Evolutionary conservation across 2,888 invertebrate species (phyloP), one percentile per base, ranked within the genome.

Genomic region (Epiblema foenella): DNA sequence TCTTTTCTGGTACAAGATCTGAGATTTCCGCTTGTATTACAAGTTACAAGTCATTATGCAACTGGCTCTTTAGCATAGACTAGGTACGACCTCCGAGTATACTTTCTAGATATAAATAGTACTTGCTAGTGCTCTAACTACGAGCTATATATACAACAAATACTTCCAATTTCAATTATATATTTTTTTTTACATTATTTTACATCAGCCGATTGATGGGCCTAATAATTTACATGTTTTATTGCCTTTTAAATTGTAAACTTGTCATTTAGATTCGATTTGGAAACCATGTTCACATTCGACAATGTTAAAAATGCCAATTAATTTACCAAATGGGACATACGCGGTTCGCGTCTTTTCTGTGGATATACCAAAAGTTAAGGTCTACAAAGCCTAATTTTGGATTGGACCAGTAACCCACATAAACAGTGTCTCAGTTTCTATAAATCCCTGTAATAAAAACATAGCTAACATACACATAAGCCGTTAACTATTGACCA

Each of bases 51-150:
- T 15, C 15, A 42, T 42, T 42, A 42, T 46, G n/a, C 46, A 46
- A 46, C 46, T 12, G 7, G n/a, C n/a, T 51, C 24, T 49, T 62
- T 71, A 62, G 57, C 24, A 62, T 71, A 71, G 37, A 54, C 52
- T 67, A 49, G 49, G 46, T 74, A 70, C 58, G 54, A 71, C 70
- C 69, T 72, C 54, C 65, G n/a, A 75, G 37, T 64, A 66, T 64
- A 62, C 59, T 63, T 74, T 73, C 24, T 71, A 71, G 66, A 57
- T 56, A 33, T 56, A 39, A 24, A 39, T 70, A 67, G 49, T 29
- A 37, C 49, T 60, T 29, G 58, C 65, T 65, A 54, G 49, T 29
- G 17, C 37, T 56, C 33, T 56, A 60, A 52, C 17, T 1, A 4
- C 18, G 11, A 51, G 12, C 17, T 49, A 49, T 46, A 24, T n/a